Base-by-base conservation (phyloP, 2,888 invertebrate genomes). In the Mimachlamys varia region DNA sequence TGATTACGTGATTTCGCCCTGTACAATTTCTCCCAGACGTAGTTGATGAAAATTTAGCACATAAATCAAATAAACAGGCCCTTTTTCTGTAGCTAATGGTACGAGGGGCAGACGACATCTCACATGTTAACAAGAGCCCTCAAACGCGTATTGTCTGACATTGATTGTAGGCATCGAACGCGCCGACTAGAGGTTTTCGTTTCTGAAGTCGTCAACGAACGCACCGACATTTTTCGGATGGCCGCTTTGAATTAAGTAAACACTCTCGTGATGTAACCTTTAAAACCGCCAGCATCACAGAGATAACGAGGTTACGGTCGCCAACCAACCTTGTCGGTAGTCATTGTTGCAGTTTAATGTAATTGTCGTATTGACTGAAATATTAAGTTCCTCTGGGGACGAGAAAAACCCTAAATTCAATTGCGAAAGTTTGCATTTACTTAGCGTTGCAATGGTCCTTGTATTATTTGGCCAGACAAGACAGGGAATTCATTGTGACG, bases 41-140 rank as follows among this genome's bases (percentile, higher is more conserved):
- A 76, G 76, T 76, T 76, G 76, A 76, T 76, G 76, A 76, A 76
- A 76, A 76, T 76, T 76, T 76, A 33, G 76, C 76, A 76, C 76
- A 76, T 76, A 76, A 76, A 76, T 76, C 76, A 76, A 76, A 76
- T 76, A 27, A 27, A 76, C 33, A 33, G 76, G 76, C 33, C 76
- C 27, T 15, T 76, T 76, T 76, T 76, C 76, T 76, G 22, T 76
- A 76, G 19, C 53, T 53, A 53, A 53, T 53, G 53, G 76, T 13
- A 76, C 4, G 76, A 76, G 15, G 33, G 33, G 22, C 22, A 76
- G 76, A 76, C 76, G 76, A 33, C 33, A 76, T 76, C 0, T 12
- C 33, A 3, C 58, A 15, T 76, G 76, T 33, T 76, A 76, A 33
- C 76, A 76, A 76, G 33, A 76, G 33, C 13, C 76, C 76, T 19